Conservation (phyloP, 2,888 invertebrate species). For the Hypomecis atomaria region DNA sequence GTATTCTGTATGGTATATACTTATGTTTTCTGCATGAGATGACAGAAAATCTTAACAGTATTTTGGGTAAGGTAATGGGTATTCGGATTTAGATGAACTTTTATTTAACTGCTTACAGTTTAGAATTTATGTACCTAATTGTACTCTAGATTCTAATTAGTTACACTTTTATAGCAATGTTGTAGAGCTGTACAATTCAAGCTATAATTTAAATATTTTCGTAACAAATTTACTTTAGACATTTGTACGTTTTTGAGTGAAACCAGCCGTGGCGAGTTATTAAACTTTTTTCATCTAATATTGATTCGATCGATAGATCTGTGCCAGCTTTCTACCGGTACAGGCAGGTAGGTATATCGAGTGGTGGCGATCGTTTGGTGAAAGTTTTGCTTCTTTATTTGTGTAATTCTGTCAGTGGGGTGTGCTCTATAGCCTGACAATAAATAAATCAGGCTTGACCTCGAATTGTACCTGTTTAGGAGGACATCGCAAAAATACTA, state of each 20-base stretch:
- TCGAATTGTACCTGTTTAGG: slow-evolving; percentile 13
- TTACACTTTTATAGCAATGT: too few species aligned
- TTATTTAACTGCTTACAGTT: too few species aligned
- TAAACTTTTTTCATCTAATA: slow-evolving; percentile 14
- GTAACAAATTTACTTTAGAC: background rate
- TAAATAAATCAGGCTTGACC: slow-evolving; percentile 22
- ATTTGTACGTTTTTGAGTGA: background rate
- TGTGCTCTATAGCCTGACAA: slow-evolving; percentile 23
- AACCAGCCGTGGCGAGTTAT: slow-evolving; percentile 1
- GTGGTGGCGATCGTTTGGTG: slow-evolving; percentile 28
- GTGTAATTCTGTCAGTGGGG: slow-evolving; percentile 39
- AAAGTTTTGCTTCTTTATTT: slow-evolving; percentile 42
- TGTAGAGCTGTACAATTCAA: too few species aligned
- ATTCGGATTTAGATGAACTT: too few species aligned
- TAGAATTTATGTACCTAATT: too few species aligned
- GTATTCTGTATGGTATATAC: too few species aligned
- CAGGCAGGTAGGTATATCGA: slow-evolving; percentile 20
- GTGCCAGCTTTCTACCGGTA: slow-evolving; percentile 39
- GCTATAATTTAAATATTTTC: background rate
- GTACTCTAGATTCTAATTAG: too few species aligned
- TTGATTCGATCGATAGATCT: slow-evolving; percentile 33
- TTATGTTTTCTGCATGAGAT: too few species aligned
- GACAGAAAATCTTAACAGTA: too few species aligned
- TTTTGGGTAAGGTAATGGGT: too few species aligned
- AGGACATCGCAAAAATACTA: slow-evolving; percentile 3